phyloP scores from a whole-genome alignment of 1,140 invertebrate genomes.

The Heliconius eleuchia region DNA sequence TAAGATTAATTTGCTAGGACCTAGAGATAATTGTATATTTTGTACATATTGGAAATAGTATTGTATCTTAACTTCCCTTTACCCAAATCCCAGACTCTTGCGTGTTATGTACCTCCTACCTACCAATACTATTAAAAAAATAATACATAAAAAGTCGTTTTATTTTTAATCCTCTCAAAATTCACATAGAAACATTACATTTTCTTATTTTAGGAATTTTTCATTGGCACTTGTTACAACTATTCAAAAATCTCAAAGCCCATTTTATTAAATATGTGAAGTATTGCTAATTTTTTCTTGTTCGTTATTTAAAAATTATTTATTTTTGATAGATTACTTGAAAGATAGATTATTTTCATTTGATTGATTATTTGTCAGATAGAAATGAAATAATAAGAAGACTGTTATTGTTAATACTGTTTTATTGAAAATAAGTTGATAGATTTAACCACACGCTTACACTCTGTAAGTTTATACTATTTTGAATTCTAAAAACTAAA shows the following conservation, averaged over 20 bases:
- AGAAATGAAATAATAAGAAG: not conserved
- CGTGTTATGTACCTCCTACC: slow-evolving; percentile 83
- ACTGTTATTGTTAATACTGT: not conserved
- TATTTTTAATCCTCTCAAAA: slow-evolving; percentile 36
- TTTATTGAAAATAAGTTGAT: not conserved
- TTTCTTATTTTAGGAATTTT: too few relatives aligned
- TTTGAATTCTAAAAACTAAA: not conserved
- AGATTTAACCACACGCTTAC: not conserved
- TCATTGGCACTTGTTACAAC: too few relatives aligned
- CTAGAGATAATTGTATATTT: slow-evolving; percentile 82
- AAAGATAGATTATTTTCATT: too few relatives aligned
- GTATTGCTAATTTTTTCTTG: not conserved
- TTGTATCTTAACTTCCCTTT: slow-evolving; percentile 81
- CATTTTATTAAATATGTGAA: not conserved
- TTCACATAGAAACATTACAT: not conserved
- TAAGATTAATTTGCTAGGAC: slow-evolving; percentile 75
- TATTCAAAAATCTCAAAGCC: too few relatives aligned
- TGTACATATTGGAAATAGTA: slow-evolving; percentile 83
- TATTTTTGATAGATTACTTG: not conserved
- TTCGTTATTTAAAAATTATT: not conserved
- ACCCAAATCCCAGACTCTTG: slow-evolving; percentile 81
- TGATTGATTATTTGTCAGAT: too few relatives aligned
- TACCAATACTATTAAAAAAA: slow-evolving; percentile 83
- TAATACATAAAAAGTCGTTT: slow-evolving; percentile 74
- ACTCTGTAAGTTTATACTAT: not conserved